phyloP scores from a whole-genome alignment of 92 coral and sea anemone species.

The Porites divaricata region DNA sequence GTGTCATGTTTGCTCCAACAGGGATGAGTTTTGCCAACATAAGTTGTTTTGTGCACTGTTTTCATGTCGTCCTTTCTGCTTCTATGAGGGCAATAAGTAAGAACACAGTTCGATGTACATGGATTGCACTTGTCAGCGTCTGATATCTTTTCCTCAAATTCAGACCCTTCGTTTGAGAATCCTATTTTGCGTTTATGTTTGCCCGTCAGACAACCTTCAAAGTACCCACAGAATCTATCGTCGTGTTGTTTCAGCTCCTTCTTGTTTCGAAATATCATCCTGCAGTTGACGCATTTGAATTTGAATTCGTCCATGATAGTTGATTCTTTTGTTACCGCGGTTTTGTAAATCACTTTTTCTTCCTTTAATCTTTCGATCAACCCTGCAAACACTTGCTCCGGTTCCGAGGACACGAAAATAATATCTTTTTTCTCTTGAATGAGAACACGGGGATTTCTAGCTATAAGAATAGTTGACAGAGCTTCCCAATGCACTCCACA shows the following conservation, averaged over 20 bases:
- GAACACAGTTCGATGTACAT: conserved; percentile 70
- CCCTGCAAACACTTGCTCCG: conserved; percentile 41
- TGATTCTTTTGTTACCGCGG: conserved; percentile 44
- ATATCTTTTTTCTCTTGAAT: conserved; percentile 66
- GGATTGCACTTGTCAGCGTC: conserved; percentile 54
- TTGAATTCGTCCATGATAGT: conserved; percentile 65
- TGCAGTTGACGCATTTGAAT: conserved; percentile 70
- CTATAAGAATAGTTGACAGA: conserved; percentile 41
- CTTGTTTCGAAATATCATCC: conserved; percentile 66
- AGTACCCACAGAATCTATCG: conserved; percentile 76
- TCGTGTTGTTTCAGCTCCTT: conserved; percentile 70
- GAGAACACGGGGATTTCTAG: conserved; percentile 56
- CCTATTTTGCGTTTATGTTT: conserved; percentile 50
- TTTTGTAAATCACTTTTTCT: conserved; percentile 43
- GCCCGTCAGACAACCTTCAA: conserved; percentile 75
- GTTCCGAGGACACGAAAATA: conserved; percentile 63
- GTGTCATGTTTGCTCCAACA: conserved; percentile 80
- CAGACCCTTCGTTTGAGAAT: conserved; percentile 34
- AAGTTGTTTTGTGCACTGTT: conserved; percentile 69
- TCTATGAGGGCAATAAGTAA: conserved; percentile 73
- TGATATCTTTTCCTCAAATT: conserved; percentile 21
- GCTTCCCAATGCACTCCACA: conserved; percentile 58
- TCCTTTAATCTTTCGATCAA: conserved; percentile 57
- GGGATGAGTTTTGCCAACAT: conserved; percentile 86
- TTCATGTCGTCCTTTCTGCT: conserved; percentile 77